Evolutionary conservation across 1,140 invertebrate species (phyloP), one percentile per base, ranked within the genome.

Genomic region (Carposina sasakii): DNA sequence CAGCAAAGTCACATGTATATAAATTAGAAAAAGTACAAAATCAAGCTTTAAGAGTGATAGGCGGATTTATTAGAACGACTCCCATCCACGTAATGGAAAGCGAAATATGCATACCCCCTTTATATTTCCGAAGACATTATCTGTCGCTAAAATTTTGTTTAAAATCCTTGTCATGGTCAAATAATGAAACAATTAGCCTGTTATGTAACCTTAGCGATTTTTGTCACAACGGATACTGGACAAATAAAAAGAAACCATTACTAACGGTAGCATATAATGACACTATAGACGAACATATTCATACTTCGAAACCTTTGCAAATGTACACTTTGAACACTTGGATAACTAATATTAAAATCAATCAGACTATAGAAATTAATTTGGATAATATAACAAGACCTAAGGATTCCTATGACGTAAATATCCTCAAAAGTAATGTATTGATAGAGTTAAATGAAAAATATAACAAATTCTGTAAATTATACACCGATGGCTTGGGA

Each of bases 1-100:
- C 46, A 39, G 48, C 48, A 9, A 52, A 48, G 15, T 37, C 26
- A 23, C 26, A 60, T 22, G 1, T 52, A 8, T 19, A 13, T 19
- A 60, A 55, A 52, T 21, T 60, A 23, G 57, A 60, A 21, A 53
- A 47, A 44, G 20, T 57, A 22, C 50, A 58, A 48, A 58, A 58
- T 37, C 42, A 51, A 30, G 50, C 51, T 10, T 23, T 58, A 33
- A 39, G 56, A 16, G 48, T 52, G 12, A 43, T 54, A 12, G 52
- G 53, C 19, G 45, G 57, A 22, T 60, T 55, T 44, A 53, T 55
- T 37, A 52, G 46, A 26, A 49, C 34, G 23, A 39, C 53, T n/a
- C 53, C 58, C 15, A 51, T 56, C n/a, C 50, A 56, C 34, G 31
- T 40, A 8, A 54, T 59, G 51, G 57, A 59, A 42, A 37, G 30